These are phyloP conservation scores for Apaloderma vittatum DNA, from an alignment of 2,113 vertebrate genomes.

Conservation along the genomic window DNA sequence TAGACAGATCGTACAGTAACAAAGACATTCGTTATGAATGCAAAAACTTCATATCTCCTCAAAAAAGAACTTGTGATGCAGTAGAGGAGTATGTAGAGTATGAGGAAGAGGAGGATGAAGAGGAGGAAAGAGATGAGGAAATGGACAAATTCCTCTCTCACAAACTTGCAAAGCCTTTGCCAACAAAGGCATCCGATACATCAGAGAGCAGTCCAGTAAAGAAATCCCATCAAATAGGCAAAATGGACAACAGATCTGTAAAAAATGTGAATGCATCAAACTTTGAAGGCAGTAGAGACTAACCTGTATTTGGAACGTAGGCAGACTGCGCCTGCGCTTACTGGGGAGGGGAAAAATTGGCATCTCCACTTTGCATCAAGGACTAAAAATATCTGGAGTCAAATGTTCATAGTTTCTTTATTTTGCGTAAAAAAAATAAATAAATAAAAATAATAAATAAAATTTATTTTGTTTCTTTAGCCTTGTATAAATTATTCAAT, in stretches of 20 bases:
- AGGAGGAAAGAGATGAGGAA: conserved; percentile 81
- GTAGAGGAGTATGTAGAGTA: conserved; percentile 83
- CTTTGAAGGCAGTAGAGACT: conserved; percentile 83
- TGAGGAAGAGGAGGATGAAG: conserved; percentile 82
- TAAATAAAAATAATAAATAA: conserved; percentile 86
- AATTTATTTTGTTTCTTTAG: conserved; percentile 84
- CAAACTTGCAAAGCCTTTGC: conserved; percentile 80
- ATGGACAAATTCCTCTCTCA: conserved; percentile 87
- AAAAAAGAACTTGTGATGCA: conserved; percentile 85
- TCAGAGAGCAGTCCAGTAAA: conserved; percentile 79
- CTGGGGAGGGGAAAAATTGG: conserved; percentile 55
- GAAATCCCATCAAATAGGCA: conserved; percentile 86
- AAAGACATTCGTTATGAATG: conserved; percentile 87
- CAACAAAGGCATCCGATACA: conserved; percentile 83
- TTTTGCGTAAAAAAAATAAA: conserved; percentile 86
- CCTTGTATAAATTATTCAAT: conserved; percentile 85
- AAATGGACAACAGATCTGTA: conserved; percentile 92
- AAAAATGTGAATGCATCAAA: conserved; percentile 86
- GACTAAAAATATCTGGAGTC: conserved; percentile 75
- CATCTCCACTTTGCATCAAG: conserved; percentile 74
- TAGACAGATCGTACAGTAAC: conserved; percentile 84
- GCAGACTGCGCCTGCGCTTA: conserved; percentile 31
- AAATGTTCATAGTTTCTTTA: conserved; percentile 85
- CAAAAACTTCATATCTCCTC: conserved; percentile 88
- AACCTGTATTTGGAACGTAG: conserved; percentile 71